Base-by-base conservation (phyloP, 1,140 invertebrate species). In the Neoseiulus cucumeris region DNA sequence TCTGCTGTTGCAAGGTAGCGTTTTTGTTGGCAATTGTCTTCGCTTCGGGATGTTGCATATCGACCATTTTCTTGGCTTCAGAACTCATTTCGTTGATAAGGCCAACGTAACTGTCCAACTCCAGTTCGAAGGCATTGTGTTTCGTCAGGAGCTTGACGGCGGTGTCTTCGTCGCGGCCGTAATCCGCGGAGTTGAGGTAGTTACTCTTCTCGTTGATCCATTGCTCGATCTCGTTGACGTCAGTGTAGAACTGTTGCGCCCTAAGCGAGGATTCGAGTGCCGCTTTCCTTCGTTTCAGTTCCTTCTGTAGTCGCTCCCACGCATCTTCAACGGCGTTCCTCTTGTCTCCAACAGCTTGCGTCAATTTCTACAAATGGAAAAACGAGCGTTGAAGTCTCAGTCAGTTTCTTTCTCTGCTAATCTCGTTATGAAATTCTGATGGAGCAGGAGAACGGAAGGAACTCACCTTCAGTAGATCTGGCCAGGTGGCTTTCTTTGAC, bases 71-170 rank as follows among this genome's bases (percentile, higher is more conserved):
- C 44, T 83, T 80, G 4, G 88, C 90, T 65, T 83, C 85, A 73
- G 87, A 86, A 17, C 88, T 87, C 85, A 96, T 91, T 80, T 93
- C 90, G 17, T 83, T 83, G 4, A 94, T 86, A 55, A 96, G 89
- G 18, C 87, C 88, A 69, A 84, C 85, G 76, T 96, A 95, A 1
- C 90, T 91, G 72, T 95, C 91, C 67, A 95, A 77, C 76, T 96
- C 91, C 25, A 94, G 78, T 72, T 95, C 90, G 42, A 93, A 78
- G 29, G 87, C 87, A 79, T 93, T 93, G 73, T 94, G 89, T 75
- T 89, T 91, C 7, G 91, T 91, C 1, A 94, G 78, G 42, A 94
- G 78, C 77, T 91, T 93, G 17, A 88, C 87, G 42, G 89, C 89
- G 14, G 87, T 83, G 73, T 91, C 87, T 51, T 89, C 81, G 78